Evolutionary conservation across 2,888 invertebrate genomes (phyloP), one percentile per base, ranked within the genome.

Genomic region (Physocephala rufipes): DNA sequence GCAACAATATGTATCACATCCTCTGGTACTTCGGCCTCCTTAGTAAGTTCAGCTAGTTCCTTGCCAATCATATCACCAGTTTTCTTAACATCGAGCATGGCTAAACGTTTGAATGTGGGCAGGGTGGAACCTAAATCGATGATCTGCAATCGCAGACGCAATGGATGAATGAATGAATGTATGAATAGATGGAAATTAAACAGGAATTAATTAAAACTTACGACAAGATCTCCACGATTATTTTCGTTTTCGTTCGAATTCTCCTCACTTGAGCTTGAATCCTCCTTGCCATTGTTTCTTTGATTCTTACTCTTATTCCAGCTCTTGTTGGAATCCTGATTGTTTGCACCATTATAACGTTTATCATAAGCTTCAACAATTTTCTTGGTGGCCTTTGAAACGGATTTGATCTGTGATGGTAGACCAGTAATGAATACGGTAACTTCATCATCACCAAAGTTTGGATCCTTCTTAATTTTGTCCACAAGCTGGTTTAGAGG

Each of bases 1-100:
- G 80, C 84, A 61, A 86, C 79, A 71, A 86, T 53, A 36, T 85
- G 84, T n/a, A 86, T 78, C 65, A 78, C 80, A 74, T 82, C 79
- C 59, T 79, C 78, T 49, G 83, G 79, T 70, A 79, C 78, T 59
- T 78, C 77, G 12, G 71, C 74, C 63, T 79, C 72, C 67, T 79
- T 79, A 73, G 76, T 78, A 73, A 81, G 72, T 68, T 79, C 76
- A 1, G 79, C 81, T 24, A 85, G 75, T n/a, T 78, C 76, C 51
- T 82, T 77, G 59, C 81, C 84, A 45, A 85, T 74, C 63, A 77
- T 74, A 24, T 78, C 78, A 74, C 84, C 86, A 47, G 76, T 80
- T 61, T 80, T 70, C 70, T 82, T 79, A 26, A 82, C 77, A 71
- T 80, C 76, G 28, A 80, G 72, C 28, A 80, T 76, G 21, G 79